phyloP scores from a whole-genome alignment of 2,113 vertebrate genomes.

The Tricholaema leucomelas region DNA sequence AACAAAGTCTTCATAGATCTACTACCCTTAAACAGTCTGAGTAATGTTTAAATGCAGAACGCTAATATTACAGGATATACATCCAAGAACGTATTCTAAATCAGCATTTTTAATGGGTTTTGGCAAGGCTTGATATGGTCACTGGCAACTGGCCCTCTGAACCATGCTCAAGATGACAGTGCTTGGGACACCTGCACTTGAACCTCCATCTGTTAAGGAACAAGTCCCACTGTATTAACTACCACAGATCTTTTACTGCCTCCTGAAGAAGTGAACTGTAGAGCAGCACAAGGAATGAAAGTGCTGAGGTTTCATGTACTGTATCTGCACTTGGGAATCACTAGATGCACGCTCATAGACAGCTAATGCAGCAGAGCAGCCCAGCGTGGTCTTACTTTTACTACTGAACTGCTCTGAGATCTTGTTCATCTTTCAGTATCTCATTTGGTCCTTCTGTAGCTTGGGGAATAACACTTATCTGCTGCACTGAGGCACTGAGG shows the following conservation, averaged over 20 bases:
- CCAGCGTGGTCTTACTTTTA: not conserved
- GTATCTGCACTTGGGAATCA: not conserved
- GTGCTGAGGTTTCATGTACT: not conserved
- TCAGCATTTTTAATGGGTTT: not conserved
- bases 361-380: not conserved
- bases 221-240: not conserved
- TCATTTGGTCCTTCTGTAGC: constrained; percentile 9
- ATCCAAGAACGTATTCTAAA: not conserved
- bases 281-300: not conserved
- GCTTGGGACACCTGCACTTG: not conserved
- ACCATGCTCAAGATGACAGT: not conserved
- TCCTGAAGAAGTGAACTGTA: not conserved
- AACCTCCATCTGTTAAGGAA: not conserved
- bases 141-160: not conserved
- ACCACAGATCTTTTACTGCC: not conserved
- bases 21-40: not conserved
- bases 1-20: not conserved
- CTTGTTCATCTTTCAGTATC: constrained; percentile 30
- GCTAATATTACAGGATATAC: not conserved
- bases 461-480: constrained; percentile 10
- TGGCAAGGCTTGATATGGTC: not conserved
- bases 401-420: not conserved
- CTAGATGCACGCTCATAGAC: not conserved
- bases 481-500: constrained; percentile 5
- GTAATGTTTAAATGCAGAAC: not conserved